Percentiles rank a stretch among this genome's conserved stretches.
Evolutionary conservation across 2,888 invertebrate species (phyloP).

Genomic region (Balanococcus diminutus): DNA sequence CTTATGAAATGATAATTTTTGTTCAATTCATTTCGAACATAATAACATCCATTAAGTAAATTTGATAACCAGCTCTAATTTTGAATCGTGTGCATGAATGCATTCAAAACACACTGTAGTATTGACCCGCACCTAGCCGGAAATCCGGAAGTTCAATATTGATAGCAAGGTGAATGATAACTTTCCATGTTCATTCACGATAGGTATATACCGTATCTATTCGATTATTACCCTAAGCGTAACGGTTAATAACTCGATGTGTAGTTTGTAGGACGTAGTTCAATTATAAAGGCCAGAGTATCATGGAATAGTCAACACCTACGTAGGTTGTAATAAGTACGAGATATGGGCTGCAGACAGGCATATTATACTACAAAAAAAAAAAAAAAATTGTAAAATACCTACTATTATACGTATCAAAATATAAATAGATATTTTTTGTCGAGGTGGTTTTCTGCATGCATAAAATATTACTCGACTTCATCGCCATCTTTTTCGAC

Average conservation of each 20-base stretch:
- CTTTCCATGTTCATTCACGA: background rate
- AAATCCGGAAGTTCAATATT: conserved; percentile 38
- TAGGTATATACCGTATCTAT: background rate
- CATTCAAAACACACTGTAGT: background rate
- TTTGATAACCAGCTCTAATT: background rate
- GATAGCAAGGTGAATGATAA: conserved; percentile 30
- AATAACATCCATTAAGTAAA: background rate
- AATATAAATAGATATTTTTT: too few relatives aligned
- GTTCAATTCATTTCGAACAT: background rate
- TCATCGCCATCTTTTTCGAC: background rate
- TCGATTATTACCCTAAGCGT: conserved; percentile 5
- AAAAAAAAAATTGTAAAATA: background rate
- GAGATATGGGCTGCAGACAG: background rate
- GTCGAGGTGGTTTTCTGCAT: too few relatives aligned
- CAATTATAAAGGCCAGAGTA: background rate
- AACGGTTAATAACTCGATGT: background rate
- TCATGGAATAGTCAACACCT: background rate
- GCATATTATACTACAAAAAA: background rate
- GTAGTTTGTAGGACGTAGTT: too few relatives aligned
- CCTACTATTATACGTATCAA: background rate
- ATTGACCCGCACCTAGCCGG: conserved; percentile 19
- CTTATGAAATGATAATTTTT: background rate
- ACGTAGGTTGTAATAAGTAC: background rate
- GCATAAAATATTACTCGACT: background rate
- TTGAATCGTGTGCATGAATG: background rate